Conservation (phyloP, 2,888 invertebrate species). For the Coelopa pilipes region DNA sequence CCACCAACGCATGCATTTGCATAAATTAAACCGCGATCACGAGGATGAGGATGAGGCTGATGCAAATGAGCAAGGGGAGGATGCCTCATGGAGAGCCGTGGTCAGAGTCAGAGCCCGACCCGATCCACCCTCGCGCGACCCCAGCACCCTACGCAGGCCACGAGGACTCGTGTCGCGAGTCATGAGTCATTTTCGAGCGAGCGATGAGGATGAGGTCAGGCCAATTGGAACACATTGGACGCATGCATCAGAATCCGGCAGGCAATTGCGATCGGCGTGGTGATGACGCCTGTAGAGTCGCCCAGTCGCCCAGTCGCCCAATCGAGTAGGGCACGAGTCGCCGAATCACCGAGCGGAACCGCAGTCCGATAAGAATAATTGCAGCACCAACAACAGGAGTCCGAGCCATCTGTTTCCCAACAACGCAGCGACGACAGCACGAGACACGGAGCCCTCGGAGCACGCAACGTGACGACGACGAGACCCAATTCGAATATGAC, state of each 20-base stretch:
- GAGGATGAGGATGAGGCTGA: no score
- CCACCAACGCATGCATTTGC: conserved; percentile 52
- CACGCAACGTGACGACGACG: conserved; percentile 48
- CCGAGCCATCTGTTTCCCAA: conserved; percentile 22
- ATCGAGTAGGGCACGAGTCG: conserved; percentile 43
- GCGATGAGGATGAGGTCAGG: conserved; percentile 35
- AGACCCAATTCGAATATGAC: conserved; percentile 52
- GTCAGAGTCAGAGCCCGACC: no score
- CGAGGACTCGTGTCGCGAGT: no score
- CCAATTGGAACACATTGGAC: conserved; percentile 42
- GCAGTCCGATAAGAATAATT: conserved; percentile 60
- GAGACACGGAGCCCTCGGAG: neutral
- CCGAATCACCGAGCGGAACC: conserved; percentile 58
- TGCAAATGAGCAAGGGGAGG: no score
- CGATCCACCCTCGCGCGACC: conserved; percentile 14
- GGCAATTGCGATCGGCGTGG: conserved; percentile 40
- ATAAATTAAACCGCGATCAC: conserved; percentile 54
- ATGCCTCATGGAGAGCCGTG: neutral
- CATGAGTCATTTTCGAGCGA: conserved; percentile 32
- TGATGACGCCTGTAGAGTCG: conserved; percentile 26
- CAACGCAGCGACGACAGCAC: neutral
- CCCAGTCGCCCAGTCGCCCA: conserved; percentile 15
- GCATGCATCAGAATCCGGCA: neutral
- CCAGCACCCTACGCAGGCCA: conserved; percentile 27
- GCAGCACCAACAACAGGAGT: conserved; percentile 2